Base-by-base conservation (phyloP, 1,140 invertebrate species). In the Cheumatopsyche charites region DNA sequence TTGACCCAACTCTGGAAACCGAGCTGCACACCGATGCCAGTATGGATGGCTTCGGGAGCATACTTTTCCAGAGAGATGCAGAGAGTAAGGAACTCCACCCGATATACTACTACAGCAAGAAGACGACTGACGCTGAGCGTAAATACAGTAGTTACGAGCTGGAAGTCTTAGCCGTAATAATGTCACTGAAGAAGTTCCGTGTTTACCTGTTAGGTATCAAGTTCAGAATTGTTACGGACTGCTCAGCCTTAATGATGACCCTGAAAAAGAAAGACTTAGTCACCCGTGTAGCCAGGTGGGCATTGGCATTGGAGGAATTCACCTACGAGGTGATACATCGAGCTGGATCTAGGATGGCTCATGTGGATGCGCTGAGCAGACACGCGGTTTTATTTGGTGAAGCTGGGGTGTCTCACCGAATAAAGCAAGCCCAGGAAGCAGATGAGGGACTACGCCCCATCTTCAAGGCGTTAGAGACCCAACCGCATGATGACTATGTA, bases 11-110 rank as follows among this genome's bases (percentile, higher is more conserved):
- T 12, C 19, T 12, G 11, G 19, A 11, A 58, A 58, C 49, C 5
- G 49, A 52, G 15, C 49, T 52, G 13, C 52, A 58, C 23, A 58
- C 52, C 2, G 52, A 58, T 25, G 52, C 52, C 2, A 58, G 52
- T 58, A 4, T 19, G 2, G 2, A 19, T 12, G 52, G 52, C 11
- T 58, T 19, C 19, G 52, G 17, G 1, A 19, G n/a, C 3, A 19
- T 58, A 19, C 52, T 58, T 1, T 19, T 58, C 52, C 52, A 19
- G 23, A 19, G 23, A 19, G 11, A n/a, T 11, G 52, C 13, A 3
- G 52, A 58, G 12, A 19, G 23, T 58, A 19, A 19, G 1, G 1
- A 58, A 6, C 17, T 58, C 12, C 52, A 58, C 12, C 52, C 52
- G 1, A 19, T 58, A 3, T 21, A 19, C 15, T 52, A 9, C 49